Conservation (phyloP, 2,888 invertebrate genomes). For the Chymomyza fuscimana region DNA sequence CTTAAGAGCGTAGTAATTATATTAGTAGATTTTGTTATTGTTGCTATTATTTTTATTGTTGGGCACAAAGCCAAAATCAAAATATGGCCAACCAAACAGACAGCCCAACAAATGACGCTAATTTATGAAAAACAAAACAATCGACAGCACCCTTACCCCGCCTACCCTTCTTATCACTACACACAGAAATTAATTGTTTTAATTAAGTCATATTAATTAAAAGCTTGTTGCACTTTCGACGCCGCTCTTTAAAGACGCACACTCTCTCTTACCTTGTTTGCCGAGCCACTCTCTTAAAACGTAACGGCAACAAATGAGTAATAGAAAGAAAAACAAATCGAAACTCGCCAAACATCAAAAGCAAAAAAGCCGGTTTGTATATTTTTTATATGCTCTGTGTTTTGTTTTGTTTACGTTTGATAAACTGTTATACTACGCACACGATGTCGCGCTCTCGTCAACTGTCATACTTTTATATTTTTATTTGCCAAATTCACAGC, state of each 20-base stretch:
- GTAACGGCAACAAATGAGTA: conserved; percentile 58
- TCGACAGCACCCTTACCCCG: too few species aligned
- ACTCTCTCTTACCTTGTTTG: background rate
- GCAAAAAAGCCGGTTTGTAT: conserved; percentile 58
- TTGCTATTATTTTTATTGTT: too few species aligned
- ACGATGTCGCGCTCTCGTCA: background rate
- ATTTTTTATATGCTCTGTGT: conserved; percentile 4
- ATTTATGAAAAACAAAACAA: too few species aligned
- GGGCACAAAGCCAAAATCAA: too few species aligned
- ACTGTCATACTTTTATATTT: conserved; percentile 37
- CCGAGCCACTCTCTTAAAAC: conserved; percentile 24
- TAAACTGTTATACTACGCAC: conserved; percentile 38
- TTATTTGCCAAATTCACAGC: background rate
- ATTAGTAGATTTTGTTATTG: too few species aligned
- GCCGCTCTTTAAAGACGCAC: background rate
- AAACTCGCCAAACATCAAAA: conserved; percentile 30
- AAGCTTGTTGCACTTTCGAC: background rate
- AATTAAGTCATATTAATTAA: background rate
- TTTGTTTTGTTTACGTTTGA: conserved; percentile 49
- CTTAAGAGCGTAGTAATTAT: too few species aligned
- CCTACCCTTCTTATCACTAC: too few species aligned
- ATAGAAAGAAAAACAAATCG: conserved; percentile 23
- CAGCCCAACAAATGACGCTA: too few species aligned
- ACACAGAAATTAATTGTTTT: background rate
- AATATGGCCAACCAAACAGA: too few species aligned